Base-by-base conservation (phyloP, 2,888 invertebrate species). In the Plusia festucae region DNA sequence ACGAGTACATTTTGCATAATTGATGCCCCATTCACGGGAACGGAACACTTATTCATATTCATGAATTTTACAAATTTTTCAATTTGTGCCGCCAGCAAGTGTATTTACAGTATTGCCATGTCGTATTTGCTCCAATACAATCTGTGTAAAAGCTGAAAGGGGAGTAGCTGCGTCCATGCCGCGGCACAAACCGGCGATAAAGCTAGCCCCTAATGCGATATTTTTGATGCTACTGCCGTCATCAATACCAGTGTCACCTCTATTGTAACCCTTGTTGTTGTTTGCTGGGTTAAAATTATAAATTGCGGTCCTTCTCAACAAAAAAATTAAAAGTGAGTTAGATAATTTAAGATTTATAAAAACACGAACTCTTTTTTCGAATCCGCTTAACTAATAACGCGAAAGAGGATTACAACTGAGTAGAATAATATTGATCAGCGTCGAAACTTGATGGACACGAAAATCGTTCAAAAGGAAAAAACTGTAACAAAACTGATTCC, bases 401-500 rank as follows among this genome's bases (percentile, higher is more conserved):
- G 73, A 81, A 82, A 83, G 79, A 75, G 79, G 79, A 81, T 85
- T 81, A 81, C 80, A 70, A 74, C 60, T 53, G 75, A 83, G 79
- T 79, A 82, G 78, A 84, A 84, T 83, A 85, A 85, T 82, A 82
- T 84, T 81, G 84, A 87, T 86, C 86, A 87, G 83, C 82, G 82
- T 83, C 76, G 85, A 89, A 91, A 87, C 72, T 89, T 88, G 88
- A 88, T 88, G 85, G 86, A 87, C 86, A 85, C 84, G 86, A 89
- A 91, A 92, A 90, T 89, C 88, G 89, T 86, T 92, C 89, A 89
- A 89, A 91, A 88, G 85, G 87, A 90, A 90, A 90, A 91, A 90
- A 87, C 89, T 91, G 90, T 93, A 92, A 91, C 93, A 91, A 94
- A 93, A 93, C 93, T 93, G 91, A 94, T 93, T 94, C 93, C 93